Conservation (phyloP, 1,140 invertebrate genomes). For the Drosophila jambulina region DNA sequence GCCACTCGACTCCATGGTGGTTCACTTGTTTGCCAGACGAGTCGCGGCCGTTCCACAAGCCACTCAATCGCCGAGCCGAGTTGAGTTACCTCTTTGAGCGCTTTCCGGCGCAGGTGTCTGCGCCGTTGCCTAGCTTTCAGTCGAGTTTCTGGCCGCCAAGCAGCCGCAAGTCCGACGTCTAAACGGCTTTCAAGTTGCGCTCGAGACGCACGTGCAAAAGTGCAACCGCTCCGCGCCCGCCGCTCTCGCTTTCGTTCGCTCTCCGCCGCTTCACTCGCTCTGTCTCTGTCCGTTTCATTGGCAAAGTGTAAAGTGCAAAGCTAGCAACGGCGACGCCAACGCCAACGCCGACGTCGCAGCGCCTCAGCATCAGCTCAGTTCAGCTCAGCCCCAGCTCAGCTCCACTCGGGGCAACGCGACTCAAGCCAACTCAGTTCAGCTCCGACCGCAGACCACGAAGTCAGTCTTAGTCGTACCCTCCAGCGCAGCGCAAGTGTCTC, state of each 20-base stretch:
- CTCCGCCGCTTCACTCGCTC: conserved; percentile 4
- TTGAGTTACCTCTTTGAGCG: conserved; percentile 34
- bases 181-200: conserved; percentile 35
- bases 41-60: conserved; percentile 58
- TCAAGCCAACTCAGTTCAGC: conserved; percentile 26
- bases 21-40: conserved; percentile 43
- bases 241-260: conserved; percentile 17
- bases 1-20: background rate
- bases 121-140: conserved; percentile 60
- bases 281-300: conserved; percentile 34
- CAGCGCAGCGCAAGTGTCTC: conserved; percentile 70
- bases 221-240: conserved; percentile 47
- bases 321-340: conserved; percentile 35
- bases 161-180: conserved; percentile 48
- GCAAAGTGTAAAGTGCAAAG: conserved; percentile 82
- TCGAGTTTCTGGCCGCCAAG: conserved; percentile 52
- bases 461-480: conserved; percentile 77
- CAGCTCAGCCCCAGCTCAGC: conserved; percentile 40
- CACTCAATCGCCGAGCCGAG: conserved; percentile 27
- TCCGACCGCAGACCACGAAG: conserved; percentile 43
- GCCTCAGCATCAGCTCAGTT: conserved; percentile 37
- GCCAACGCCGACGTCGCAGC: conserved; percentile 42
- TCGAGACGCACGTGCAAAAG: conserved; percentile 65
- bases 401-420: conserved; percentile 45
- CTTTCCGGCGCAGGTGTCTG: conserved; percentile 35